Conservation (phyloP, 2,113 vertebrate genomes). For the Hydropotes inermis region DNA sequence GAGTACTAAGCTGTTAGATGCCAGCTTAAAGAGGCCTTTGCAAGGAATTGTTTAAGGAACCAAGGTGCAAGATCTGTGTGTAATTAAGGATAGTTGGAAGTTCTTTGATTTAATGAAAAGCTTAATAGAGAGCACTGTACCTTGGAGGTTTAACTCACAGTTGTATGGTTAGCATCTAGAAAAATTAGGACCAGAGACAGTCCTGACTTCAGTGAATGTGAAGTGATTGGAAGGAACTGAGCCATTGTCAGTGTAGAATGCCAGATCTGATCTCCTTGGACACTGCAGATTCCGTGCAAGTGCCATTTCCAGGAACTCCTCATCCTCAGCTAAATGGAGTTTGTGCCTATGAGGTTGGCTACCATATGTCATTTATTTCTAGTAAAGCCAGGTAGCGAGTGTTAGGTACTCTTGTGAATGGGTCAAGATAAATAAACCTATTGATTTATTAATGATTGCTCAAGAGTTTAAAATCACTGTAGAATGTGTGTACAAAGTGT, state of each 20-base stretch:
- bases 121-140: neutral
- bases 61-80: neutral
- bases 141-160: neutral
- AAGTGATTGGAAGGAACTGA: neutral
- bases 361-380: neutral
- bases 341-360: neutral
- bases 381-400: neutral
- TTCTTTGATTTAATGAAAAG: neutral
- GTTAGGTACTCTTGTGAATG: neutral
- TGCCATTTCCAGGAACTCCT: slow-evolving; percentile 42
- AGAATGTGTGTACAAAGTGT: neutral
- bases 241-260: neutral
- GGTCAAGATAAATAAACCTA: neutral
- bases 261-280: slow-evolving; percentile 42
- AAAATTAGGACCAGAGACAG: neutral
- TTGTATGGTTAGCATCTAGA: slow-evolving; percentile 5
- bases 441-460: neutral
- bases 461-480: neutral
- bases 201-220: neutral
- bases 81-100: neutral
- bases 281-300: neutral
- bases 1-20: neutral
- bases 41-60: neutral
- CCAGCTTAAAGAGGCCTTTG: neutral
- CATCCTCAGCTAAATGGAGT: neutral